Evolutionary conservation across 2,797 vertebrate species (phyloP).

Genomic region (Sebastes dallii): DNA sequence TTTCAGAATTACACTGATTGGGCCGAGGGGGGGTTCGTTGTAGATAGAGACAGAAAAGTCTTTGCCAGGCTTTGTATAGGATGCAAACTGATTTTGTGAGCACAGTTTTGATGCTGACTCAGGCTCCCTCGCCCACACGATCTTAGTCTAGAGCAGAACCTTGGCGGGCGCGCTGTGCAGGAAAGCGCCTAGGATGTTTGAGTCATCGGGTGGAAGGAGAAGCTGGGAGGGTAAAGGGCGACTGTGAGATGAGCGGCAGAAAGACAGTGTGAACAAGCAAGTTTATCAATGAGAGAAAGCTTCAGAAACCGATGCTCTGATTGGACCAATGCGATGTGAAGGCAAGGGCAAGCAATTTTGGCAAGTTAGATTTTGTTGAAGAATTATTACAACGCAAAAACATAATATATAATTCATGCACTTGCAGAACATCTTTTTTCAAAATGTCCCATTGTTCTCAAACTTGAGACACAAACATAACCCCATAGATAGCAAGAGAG

Average conservation of each 20-base stretch:
- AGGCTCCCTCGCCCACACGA: constrained; percentile 7
- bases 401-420: not conserved
- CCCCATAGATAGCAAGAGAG: not conserved
- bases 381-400: not conserved
- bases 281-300: constrained; percentile 28
- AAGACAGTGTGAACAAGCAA: not conserved
- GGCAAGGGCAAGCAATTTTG: not conserved
- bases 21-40: not conserved
- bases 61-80: not conserved
- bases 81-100: not conserved
- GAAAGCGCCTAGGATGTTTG: constrained; percentile 16
- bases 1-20: not conserved
- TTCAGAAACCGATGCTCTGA: not conserved
- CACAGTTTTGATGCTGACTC: constrained; percentile 11
- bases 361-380: not conserved
- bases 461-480: not conserved
- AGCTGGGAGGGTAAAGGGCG: not conserved
- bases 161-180: not conserved
- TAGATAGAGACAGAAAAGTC: not conserved
- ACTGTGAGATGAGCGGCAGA: not conserved
- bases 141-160: constrained; percentile 11
- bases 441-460: not conserved
- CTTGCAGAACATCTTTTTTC: not conserved
- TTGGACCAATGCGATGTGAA: not conserved
- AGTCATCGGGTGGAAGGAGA: constrained; percentile 28